Percentiles rank a stretch among this genome's conserved stretches.
These are phyloP conservation scores for Coregonus ussuriensis DNA, from an alignment of 2,797 vertebrate genomes.

Conservation along the genomic window DNA sequence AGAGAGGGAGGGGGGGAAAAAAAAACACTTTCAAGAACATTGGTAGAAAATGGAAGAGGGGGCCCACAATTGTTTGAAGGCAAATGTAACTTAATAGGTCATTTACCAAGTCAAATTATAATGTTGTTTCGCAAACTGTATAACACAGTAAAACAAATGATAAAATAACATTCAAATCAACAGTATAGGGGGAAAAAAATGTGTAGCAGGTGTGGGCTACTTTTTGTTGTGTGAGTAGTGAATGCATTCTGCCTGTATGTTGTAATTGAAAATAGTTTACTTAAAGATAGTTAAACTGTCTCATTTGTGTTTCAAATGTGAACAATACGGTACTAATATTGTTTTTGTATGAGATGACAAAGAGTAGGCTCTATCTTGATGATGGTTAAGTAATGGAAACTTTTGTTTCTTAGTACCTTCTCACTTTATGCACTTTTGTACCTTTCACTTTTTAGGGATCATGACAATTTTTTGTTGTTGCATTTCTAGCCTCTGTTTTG, in stretches of 20 bases:
- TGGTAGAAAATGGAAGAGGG: background rate
- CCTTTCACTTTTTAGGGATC: too few relatives aligned
- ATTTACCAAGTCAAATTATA: conserved; percentile 3
- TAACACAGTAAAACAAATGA: background rate
- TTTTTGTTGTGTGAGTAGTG: background rate
- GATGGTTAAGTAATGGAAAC: too few relatives aligned
- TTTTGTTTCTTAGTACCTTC: too few relatives aligned
- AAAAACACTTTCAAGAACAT: background rate
- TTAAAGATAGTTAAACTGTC: too few relatives aligned
- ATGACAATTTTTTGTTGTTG: too few relatives aligned
- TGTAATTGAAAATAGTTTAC: background rate
- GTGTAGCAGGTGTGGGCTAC: background rate
- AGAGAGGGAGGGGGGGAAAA: conserved; percentile 33
- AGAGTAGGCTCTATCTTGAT: too few relatives aligned
- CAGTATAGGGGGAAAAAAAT: background rate
- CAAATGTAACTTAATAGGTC: background rate
- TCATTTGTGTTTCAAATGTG: too few relatives aligned
- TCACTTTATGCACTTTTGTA: too few relatives aligned
- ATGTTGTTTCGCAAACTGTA: background rate
- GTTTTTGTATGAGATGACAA: too few relatives aligned
- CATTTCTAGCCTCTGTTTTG: too few relatives aligned
- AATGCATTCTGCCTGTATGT: background rate
- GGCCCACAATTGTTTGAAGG: background rate
- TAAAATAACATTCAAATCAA: background rate
- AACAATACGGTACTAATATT: too few relatives aligned